These are phyloP conservation scores for Melipona bicolor DNA, from an alignment of 2,888 invertebrate species.

Conservation along the genomic window DNA sequence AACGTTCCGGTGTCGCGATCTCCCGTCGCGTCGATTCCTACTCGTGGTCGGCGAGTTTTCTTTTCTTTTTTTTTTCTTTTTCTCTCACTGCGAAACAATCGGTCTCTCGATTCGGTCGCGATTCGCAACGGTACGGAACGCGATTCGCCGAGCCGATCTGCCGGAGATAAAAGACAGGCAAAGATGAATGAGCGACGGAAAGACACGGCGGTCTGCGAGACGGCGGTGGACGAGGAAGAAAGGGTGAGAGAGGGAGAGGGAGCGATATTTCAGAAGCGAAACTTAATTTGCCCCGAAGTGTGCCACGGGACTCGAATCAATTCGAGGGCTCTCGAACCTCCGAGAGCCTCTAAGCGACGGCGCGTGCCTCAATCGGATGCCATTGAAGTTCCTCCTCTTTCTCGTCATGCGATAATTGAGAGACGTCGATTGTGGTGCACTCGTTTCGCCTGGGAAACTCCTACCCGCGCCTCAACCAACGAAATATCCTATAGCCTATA, in stretches of 20 bases:
- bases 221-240: constrained; percentile 6
- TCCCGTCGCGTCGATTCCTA: no score
- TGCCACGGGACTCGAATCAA: constrained; percentile 80
- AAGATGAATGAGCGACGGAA: constrained; percentile 49
- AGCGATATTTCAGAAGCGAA: constrained; percentile 79
- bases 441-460: constrained; percentile 51
- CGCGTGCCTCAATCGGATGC: constrained; percentile 77
- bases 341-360: constrained; percentile 73
- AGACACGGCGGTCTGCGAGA: constrained; percentile 4
- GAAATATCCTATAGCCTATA: neutral
- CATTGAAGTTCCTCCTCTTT: constrained; percentile 67
- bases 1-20: constrained; percentile 9
- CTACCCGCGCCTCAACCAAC: neutral
- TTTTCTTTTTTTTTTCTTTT: neutral
- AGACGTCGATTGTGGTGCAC: constrained; percentile 64
- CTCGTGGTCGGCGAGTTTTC: neutral
- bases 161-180: constrained; percentile 27
- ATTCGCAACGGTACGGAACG: constrained; percentile 56
- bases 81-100: constrained; percentile 38
- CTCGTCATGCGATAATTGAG: constrained; percentile 70
- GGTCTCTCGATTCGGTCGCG: constrained; percentile 38
- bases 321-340: constrained; percentile 80
- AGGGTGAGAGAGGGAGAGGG: constrained; percentile 19
- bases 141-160: constrained; percentile 43
- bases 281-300: constrained; percentile 82